Evolutionary conservation across 2,888 invertebrate species (phyloP), one percentile per base, ranked within the genome.

Genomic region (Leptogaster cylindrica): DNA sequence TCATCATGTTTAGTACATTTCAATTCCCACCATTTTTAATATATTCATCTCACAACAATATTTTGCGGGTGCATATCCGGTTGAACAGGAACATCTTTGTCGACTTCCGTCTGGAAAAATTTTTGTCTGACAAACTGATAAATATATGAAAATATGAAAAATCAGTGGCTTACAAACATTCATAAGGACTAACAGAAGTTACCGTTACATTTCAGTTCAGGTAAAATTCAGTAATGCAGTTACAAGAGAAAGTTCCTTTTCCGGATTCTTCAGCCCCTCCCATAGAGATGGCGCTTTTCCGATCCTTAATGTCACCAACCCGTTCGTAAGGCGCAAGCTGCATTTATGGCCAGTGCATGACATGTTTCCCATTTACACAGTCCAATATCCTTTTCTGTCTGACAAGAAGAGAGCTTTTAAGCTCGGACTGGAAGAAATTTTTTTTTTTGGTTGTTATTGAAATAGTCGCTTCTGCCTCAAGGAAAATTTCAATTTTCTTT

Each of bases 211-310:
- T n/a, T n/a, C n/a, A n/a, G n/a, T n/a, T n/a, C n/a, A n/a, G n/a
- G n/a, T n/a, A n/a, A n/a, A n/a, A n/a, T n/a, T n/a, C 12, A 14
- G 39, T 5, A 39, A 1, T 7, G 39, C 14, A 14, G 14, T 39
- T n/a, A 18, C 33, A 33, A 16, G 33, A 31, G 20, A 39, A 36
- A 31, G 39, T 36, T 23, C 10, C 10, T 23, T 39, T 39, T 55
- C 55, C 55, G 55, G 55, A 10, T 55, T 8, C 20, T 36, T 36
- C 10, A 7, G n/a, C 12, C n/a, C 31, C 28, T 39, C 23, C 23
- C 12, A 36, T 12, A 55, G 36, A 55, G 55, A 55, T 55, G 55
- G 55, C 55, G 55, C 39, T 36, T 14, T n/a, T n/a, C 12, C 36
- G 46, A 46, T 46, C 23, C 8, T 52, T 33, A 33, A 52, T n/a